These are phyloP conservation scores for Saccostrea cuccullata DNA, from an alignment of 1,140 invertebrate genomes.

Conservation along the genomic window DNA sequence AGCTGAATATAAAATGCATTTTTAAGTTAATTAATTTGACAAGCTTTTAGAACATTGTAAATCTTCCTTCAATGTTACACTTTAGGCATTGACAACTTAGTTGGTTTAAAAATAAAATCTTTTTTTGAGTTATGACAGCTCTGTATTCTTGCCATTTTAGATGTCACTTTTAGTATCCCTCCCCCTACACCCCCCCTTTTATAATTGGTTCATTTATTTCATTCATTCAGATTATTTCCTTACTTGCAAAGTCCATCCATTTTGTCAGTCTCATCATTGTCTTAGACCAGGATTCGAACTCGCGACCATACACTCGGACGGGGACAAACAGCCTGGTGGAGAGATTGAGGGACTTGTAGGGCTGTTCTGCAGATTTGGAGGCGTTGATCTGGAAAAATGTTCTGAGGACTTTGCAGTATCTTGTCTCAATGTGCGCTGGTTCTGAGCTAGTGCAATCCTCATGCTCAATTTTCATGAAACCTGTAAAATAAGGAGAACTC, in stretches of 20 bases:
- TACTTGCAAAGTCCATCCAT: slow-evolving; percentile 59
- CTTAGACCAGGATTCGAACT: slow-evolving; percentile 59
- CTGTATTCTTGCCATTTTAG: background rate
- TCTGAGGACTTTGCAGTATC: slow-evolving; percentile 60
- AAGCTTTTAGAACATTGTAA: background rate
- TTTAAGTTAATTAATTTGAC: background rate
- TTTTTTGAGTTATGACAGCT: background rate
- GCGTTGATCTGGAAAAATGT: slow-evolving; percentile 56
- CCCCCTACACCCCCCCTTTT: no score
- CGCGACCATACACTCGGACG: slow-evolving; percentile 34
- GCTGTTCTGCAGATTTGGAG: slow-evolving; percentile 29
- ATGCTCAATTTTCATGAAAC: background rate
- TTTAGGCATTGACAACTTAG: no score
- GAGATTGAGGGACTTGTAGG: slow-evolving; percentile 47
- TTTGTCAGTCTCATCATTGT: slow-evolving; percentile 60
- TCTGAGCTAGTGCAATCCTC: background rate
- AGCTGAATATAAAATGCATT: background rate
- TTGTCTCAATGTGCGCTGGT: slow-evolving; percentile 6
- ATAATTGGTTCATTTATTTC: no score
- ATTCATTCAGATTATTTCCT: slow-evolving; percentile 30
- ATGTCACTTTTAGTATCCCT: background rate
- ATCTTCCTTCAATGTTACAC: background rate
- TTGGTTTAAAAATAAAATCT: no score
- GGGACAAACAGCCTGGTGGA: slow-evolving; percentile 59
- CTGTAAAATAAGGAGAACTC: background rate